These are phyloP conservation scores for Penaeus monodon DNA, from an alignment of 2,888 invertebrate species.

Conservation along the genomic window DNA sequence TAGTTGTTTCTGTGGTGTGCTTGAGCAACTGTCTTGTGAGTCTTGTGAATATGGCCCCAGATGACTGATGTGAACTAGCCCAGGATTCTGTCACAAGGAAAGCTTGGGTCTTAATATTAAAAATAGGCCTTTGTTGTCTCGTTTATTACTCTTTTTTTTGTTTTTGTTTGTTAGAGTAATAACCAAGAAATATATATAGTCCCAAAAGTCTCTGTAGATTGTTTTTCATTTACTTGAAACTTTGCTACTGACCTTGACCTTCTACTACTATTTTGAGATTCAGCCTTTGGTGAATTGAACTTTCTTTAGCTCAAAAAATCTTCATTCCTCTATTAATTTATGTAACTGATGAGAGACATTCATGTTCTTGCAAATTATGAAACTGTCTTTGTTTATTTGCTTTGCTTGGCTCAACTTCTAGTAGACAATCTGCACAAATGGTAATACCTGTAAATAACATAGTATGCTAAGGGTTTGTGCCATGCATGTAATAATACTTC, in stretches of 20 bases:
- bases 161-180: not conserved
- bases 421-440: slow-evolving; percentile 61
- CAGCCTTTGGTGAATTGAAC: no score
- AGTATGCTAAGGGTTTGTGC: slow-evolving; percentile 48
- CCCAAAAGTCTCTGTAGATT: no score
- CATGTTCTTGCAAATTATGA: slow-evolving; percentile 24
- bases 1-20: slow-evolving; percentile 45
- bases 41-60: slow-evolving; percentile 31
- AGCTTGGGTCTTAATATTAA: slow-evolving; percentile 20
- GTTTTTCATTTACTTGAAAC: no score
- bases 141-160: not conserved
- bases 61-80: slow-evolving; percentile 8
- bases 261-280: no score
- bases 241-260: no score
- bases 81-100: slow-evolving; percentile 7
- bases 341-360: slow-evolving; percentile 7
- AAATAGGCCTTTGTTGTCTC: not conserved
- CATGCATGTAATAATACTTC: slow-evolving; percentile 40
- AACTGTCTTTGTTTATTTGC: slow-evolving; percentile 29
- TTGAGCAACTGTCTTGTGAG: slow-evolving; percentile 9
- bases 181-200: no score
- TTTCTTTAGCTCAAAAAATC: no score
- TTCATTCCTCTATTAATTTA: not conserved
- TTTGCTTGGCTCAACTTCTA: slow-evolving; percentile 57
- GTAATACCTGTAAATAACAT: slow-evolving; percentile 49